Evolutionary conservation across 2,888 invertebrate genomes (phyloP).

Genomic region (Halictus ligatus): DNA sequence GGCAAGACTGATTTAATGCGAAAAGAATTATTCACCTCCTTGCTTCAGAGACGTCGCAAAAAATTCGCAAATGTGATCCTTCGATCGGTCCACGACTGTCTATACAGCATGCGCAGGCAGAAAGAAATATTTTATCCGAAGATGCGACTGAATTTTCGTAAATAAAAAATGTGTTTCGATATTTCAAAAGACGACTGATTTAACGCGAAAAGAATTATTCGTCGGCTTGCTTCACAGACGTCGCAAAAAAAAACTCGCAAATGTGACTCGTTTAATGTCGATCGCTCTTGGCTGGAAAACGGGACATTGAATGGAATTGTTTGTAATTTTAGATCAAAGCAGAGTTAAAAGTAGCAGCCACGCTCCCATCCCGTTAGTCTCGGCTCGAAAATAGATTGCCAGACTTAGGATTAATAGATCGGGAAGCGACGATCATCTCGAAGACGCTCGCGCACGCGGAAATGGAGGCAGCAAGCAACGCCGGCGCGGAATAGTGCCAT

Average conservation of each 20-base stretch:
- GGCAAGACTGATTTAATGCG: too few relatives aligned
- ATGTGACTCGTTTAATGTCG: not conserved
- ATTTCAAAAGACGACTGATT: not conserved
- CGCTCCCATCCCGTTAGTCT: not conserved
- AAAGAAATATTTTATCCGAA: not conserved
- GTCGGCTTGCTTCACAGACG: not conserved
- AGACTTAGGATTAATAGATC: not conserved
- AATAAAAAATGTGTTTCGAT: not conserved
- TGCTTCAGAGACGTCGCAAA: too few relatives aligned
- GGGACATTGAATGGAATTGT: not conserved
- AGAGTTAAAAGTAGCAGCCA: not conserved
- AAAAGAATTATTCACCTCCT: too few relatives aligned
- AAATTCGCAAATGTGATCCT: not conserved
- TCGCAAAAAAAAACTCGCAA: not conserved
- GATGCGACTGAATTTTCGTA: not conserved
- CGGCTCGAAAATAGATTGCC: not conserved
- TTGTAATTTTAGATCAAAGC: not conserved
- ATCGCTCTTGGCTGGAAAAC: not conserved
- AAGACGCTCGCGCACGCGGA: constrained; percentile 36
- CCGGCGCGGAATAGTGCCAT: constrained; percentile 58
- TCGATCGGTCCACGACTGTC: too few relatives aligned
- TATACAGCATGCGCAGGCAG: too few relatives aligned
- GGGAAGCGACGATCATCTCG: not conserved
- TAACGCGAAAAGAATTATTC: not conserved
- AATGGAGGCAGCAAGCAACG: constrained; percentile 47